Percentiles rank a stretch among this genome's conserved stretches.
phyloP scores from a whole-genome alignment of 2,113 vertebrate genomes.

The Crotophaga sulcirostris region DNA sequence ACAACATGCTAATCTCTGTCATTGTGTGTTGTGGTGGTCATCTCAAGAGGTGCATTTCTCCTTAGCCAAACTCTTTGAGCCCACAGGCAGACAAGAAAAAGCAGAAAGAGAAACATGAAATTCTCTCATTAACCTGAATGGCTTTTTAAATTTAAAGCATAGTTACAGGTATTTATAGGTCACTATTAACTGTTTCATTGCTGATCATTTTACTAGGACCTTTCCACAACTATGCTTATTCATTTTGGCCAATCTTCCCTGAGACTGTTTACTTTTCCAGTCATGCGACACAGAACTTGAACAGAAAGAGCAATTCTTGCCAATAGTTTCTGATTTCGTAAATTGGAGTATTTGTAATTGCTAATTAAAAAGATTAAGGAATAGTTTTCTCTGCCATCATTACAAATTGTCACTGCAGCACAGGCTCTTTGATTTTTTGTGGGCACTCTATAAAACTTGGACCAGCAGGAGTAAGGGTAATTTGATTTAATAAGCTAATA shows the following conservation, averaged over 20 bases:
- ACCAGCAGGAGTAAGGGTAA: slow-evolving; percentile 44
- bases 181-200: not conserved
- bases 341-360: not conserved
- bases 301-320: not conserved
- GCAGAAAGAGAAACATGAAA: not conserved
- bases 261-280: not conserved
- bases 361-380: slow-evolving; percentile 54
- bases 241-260: not conserved
- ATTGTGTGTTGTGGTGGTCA: accelerated
- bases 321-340: not conserved
- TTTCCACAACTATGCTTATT: not conserved
- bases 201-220: not conserved
- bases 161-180: not conserved
- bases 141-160: not conserved
- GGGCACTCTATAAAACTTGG: slow-evolving; percentile 40
- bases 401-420: slow-evolving; percentile 20
- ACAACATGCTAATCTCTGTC: not conserved
- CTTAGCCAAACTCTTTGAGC: not conserved
- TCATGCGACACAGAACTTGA: not conserved
- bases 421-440: slow-evolving; percentile 38
- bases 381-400: not conserved
- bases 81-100: not conserved
- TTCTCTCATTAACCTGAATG: not conserved
- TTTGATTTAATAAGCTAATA: slow-evolving; percentile 72
- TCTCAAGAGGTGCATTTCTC: not conserved